Base-by-base conservation (phyloP, 2,113 vertebrate genomes). In the Macquaria australasica region DNA sequence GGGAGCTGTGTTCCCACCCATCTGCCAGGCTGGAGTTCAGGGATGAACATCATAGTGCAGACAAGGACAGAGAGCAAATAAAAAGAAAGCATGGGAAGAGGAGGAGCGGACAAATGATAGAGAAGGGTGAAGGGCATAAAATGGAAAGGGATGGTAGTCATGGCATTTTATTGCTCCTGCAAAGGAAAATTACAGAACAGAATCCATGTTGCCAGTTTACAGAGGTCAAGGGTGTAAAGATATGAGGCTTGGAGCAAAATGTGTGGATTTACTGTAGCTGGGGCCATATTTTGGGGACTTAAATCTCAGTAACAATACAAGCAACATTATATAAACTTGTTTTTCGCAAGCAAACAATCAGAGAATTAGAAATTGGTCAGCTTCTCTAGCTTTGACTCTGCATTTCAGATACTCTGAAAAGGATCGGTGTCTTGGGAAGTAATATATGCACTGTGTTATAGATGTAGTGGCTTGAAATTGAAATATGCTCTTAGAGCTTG, bases 11-110 rank as follows among this genome's bases (percentile, higher is more conserved):
- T 73, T 59, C 39, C 58, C 28, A 86, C 55, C 78, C 75, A 53
- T 81, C 73, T 90, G 85, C 69, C 56, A 37, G 34, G 71, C 70
- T 79, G 74, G 58, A 77, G 72, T 87, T 91, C 39, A 84, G 59
- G 37, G 72, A 75, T 64, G 79, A 78, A 45, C 45, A 78, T 70
- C 78, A 59, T 0, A 34, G 66, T 23, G 9, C 34, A 73, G 84
- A 74, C 55, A 20, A 79, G 76, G 50, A 75, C 56, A 74, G 14
- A 60, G 39, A 43, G 15, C 7, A 41, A 69, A 50, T 1, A 59
- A 45, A 34, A 18, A 43, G 39, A 67, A 25, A 6, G 50, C 34
- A n/a, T 23, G 4, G 41, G 53, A n/a, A 37, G 66, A 59, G 28
- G n/a, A 69, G 5, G 1, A 73, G 34, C 1, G 28, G 43, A 28